Conservation (phyloP, 2,113 vertebrate genomes). For the Lonchura striata region DNA sequence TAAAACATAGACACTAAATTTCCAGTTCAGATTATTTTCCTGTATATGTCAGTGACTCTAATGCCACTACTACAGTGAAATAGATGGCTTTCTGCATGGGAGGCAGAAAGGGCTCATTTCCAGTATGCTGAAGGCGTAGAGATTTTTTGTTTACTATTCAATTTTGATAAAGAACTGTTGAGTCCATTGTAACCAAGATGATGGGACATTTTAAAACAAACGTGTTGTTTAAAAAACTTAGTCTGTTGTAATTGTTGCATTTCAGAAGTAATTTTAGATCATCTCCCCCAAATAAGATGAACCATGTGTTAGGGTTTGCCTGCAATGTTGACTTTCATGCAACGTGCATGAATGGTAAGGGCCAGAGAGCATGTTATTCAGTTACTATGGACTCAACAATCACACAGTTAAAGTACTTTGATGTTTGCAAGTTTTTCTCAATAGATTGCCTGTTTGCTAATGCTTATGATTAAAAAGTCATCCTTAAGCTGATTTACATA, state of each 20-base stretch:
- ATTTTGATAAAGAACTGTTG: not conserved
- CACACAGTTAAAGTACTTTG: not conserved
- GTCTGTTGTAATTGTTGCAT: not conserved
- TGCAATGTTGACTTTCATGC: not conserved
- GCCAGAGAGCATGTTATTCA: not conserved
- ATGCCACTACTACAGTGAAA: not conserved
- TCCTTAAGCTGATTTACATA: conserved; percentile 33
- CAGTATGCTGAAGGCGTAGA: not conserved
- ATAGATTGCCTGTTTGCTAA: conserved; percentile 8
- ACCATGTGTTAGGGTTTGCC: not conserved
- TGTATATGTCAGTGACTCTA: not conserved
- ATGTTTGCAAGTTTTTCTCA: not conserved
- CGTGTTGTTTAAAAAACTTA: not conserved
- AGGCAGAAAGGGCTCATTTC: not conserved
- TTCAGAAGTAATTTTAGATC: not conserved
- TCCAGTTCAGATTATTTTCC: not conserved
- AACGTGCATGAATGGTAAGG: not conserved
- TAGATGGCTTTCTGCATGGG: not conserved
- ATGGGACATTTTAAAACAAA: not conserved
- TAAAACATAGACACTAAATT: not conserved
- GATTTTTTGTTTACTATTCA: not conserved
- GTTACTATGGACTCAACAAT: not conserved
- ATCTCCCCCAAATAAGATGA: not conserved
- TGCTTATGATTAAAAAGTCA: conserved; percentile 1
- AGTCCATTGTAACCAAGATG: not conserved